Base-by-base conservation (phyloP, 2,113 vertebrate species). In the Indri indri region DNA sequence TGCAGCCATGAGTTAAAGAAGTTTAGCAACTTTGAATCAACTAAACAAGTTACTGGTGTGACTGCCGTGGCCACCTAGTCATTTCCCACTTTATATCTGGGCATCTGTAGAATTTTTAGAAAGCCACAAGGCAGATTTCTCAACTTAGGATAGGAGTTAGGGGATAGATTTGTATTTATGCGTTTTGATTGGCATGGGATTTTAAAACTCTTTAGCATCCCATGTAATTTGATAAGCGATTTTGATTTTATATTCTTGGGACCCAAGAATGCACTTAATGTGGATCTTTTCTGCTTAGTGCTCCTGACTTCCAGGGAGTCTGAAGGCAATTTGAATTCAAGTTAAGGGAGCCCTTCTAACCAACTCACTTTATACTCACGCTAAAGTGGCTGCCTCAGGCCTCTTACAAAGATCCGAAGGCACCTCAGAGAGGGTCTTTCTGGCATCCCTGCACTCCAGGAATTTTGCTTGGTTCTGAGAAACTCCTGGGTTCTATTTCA, bases 391-490 rank as follows among this genome's bases (percentile, higher is more conserved):
- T 54, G 22, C 40, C 22, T 45, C 13, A 32, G 83, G 27, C 22
- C 30, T n/a, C 61, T 94, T 25, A 8, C 1, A 13, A 59, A 80
- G 34, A 42, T 47, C 32, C 50, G 84, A 76, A 61, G 18, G 32
- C 40, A 23, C 32, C 6, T 12, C 16, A 4, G 20, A 32, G 42
- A 88, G 23, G 57, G 81, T 74, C 25, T 85, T 63, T 50, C 57
- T 76, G 52, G n/a, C 22, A 83, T 57, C 45, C 50, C 3, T 47
- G 0, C 20, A 40, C 50, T 79, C n/a, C 5, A 47, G 73, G 74
- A 61, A 17, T 57, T 94, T 80, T 85, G 45, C 61, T 92, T 65
- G 25, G 6, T 87, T 96, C 80, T 77, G 61, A 91, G 71, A 91
- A 89, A 22, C 20, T n/a, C 73, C 5, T 25, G 50, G 68, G 25